Evolutionary conservation across 2,888 invertebrate genomes (phyloP).

Genomic region (Clepsis dumicolana): DNA sequence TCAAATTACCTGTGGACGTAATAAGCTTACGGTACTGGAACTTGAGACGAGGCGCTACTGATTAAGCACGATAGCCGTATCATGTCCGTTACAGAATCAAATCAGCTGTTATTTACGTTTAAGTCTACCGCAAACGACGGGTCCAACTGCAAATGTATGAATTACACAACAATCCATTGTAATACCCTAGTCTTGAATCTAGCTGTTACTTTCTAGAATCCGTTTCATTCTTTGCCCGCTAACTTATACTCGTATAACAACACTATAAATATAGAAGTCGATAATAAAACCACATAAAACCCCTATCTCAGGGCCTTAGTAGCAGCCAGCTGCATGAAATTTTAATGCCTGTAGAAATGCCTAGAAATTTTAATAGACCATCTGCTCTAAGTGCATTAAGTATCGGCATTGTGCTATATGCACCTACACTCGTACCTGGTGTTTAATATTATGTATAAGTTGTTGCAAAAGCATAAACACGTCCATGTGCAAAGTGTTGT

Average conservation of each 20-base stretch:
- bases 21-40: constrained; percentile 23
- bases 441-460: neutral
- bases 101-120: constrained; percentile 27
- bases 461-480: constrained; percentile 27
- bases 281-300: neutral
- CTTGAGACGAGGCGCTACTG: constrained; percentile 23
- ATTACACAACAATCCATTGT: constrained; percentile 9
- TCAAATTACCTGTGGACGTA: constrained; percentile 9
- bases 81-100: constrained; percentile 23
- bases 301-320: neutral
- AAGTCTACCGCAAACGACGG: constrained; percentile 7
- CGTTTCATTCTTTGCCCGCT: neutral
- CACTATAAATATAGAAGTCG: neutral
- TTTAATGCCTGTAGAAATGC: neutral
- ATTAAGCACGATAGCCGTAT: constrained; percentile 24
- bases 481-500: constrained; percentile 37
- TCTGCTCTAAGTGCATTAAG: constrained; percentile 21
- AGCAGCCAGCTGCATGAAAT: constrained; percentile 4
- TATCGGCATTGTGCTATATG: constrained; percentile 8
- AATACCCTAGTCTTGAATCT: neutral
- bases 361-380: too few relatives aligned
- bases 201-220: neutral
- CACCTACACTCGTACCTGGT: neutral
- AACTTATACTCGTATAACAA: too few relatives aligned
- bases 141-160: constrained; percentile 9